Percentiles rank a stretch among this genome's conserved stretches.
These are phyloP conservation scores for Patella vulgata DNA, from an alignment of 1,140 invertebrate genomes.

Conservation along the genomic window DNA sequence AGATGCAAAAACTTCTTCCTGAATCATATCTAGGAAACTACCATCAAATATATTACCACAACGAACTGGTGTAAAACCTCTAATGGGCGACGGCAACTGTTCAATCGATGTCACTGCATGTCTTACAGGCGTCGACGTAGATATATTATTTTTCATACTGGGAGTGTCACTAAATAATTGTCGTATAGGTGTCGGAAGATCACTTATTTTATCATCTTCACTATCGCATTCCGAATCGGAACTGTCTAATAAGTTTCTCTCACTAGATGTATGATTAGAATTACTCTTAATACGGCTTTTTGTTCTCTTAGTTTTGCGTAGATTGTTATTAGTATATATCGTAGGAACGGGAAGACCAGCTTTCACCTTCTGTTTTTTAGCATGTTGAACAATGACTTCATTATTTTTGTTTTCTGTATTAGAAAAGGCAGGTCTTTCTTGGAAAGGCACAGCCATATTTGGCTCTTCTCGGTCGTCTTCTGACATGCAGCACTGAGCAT, in stretches of 20 bases:
- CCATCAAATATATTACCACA: slow-evolving; percentile 21
- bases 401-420: background rate
- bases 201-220: slow-evolving; percentile 19
- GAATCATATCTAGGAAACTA: slow-evolving; percentile 34
- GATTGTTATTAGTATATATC: slow-evolving; percentile 24
- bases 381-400: slow-evolving; percentile 6
- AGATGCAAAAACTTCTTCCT: slow-evolving; percentile 21
- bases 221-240: slow-evolving; percentile 30
- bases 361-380: slow-evolving; percentile 24
- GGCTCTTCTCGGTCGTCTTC: slow-evolving; percentile 15
- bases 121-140: slow-evolving; percentile 35
- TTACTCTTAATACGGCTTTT: slow-evolving; percentile 24
- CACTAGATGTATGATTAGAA: too few species aligned
- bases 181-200: slow-evolving; percentile 29
- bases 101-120: slow-evolving; percentile 8
- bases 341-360: slow-evolving; percentile 34
- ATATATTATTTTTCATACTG: slow-evolving; percentile 4
- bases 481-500: slow-evolving; percentile 15
- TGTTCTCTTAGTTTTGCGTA: slow-evolving; percentile 16
- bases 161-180: slow-evolving; percentile 19
- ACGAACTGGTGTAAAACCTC: slow-evolving; percentile 30
- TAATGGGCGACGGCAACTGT: slow-evolving; percentile 32
- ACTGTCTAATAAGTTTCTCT: slow-evolving; percentile 21
- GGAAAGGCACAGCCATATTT: too few species aligned
- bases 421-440: too few species aligned